Base-by-base conservation (phyloP, 2,888 invertebrate species). In the Amblyteles armatorius region DNA sequence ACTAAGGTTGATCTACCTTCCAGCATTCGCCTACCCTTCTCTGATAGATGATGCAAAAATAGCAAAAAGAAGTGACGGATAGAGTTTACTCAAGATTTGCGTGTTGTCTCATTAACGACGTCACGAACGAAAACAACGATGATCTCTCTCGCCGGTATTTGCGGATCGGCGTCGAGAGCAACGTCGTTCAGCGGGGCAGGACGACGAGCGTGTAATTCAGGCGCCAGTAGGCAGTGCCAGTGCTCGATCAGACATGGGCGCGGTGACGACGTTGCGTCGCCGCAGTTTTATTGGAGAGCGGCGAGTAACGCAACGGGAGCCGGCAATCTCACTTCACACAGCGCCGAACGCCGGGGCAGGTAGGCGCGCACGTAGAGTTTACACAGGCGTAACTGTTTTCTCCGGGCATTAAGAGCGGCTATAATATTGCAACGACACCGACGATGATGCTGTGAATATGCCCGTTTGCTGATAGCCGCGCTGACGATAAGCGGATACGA, bases 221-320 rank as follows among this genome's bases (percentile, higher is more conserved):
- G 72, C 81, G 84, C 68, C 81, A 69, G 81, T 77, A 68, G 68
- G 44, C 67, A 63, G 78, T 57, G 72, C 67, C 76, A 48, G 80
- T 26, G 26, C 44, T 65, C 63, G 81, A 81, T 84, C 78, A 81
- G 50, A 81, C 81, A 72, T 72, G 77, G 50, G 76, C 55, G 36
- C 29, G 67, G 60, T 73, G 80, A 73, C 57, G 57, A 29, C 57
- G 57, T 52, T 36, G 48, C 80, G 77, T 84, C 50, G 81, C 69
- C 50, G 84, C 78, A 77, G 84, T 84, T 84, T 84, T 84, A 84
- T 84, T 81, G 81, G 77, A 81, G 77, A 73, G 77, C 68, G 71
- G 16, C 44, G 44, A 55, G 77, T 84, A 81, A 81, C 77, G 48
- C 74, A 60, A 60, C 69, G n/a, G 44, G 44, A 60, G 33, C 67